Evolutionary conservation across 2,113 vertebrate species (phyloP).

Genomic region (Panthera tigris): DNA sequence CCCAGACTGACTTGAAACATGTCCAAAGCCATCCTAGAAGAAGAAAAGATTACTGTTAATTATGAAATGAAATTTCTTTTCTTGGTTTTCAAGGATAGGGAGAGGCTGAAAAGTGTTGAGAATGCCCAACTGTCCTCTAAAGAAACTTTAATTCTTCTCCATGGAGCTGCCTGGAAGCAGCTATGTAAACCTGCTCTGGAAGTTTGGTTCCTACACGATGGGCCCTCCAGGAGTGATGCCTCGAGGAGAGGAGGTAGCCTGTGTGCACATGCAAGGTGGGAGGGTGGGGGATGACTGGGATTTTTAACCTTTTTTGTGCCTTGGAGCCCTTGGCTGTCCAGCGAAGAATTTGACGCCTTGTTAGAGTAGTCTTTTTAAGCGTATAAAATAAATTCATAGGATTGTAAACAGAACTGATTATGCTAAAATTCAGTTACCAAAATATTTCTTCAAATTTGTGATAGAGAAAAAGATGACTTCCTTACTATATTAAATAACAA

Average conservation of each 20-base stretch:
- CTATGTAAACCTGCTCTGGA: too few species aligned
- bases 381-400: neutral
- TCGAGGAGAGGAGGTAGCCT: neutral
- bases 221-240: neutral
- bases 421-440: neutral
- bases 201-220: neutral
- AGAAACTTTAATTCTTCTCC: neutral
- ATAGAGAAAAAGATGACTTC: neutral
- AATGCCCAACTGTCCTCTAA: neutral
- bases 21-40: neutral
- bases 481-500: neutral
- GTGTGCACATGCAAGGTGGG: neutral
- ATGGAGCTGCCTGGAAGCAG: neutral
- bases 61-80: neutral
- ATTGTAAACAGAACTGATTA: neutral
- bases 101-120: neutral
- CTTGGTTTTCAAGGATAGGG: neutral
- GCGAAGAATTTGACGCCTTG: neutral
- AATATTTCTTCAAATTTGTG: neutral
- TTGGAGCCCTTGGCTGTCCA: neutral
- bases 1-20: neutral
- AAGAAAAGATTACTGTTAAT: neutral
- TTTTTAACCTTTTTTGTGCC: neutral
- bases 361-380: neutral
- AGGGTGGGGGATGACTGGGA: accelerated